phyloP scores from a whole-genome alignment of 2,888 invertebrate species.

The Lordiphosa fenestrarum region DNA sequence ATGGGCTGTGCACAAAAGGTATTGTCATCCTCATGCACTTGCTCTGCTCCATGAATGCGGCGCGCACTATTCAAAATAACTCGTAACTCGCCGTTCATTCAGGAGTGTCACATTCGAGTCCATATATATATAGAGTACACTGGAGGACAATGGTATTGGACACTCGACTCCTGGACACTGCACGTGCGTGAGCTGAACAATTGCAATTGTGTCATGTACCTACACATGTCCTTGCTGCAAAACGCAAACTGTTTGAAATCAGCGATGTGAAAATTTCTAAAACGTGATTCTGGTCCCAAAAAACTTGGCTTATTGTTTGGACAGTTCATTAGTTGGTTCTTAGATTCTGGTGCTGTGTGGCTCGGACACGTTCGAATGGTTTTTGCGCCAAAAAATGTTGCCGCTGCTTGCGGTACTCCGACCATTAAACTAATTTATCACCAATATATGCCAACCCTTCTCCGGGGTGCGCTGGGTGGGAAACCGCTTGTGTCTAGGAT shows the following conservation, averaged over 20 bases:
- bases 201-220: conserved; percentile 66
- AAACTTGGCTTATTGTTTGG: conserved; percentile 59
- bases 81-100: conserved; percentile 60
- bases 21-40: conserved; percentile 46
- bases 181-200: conserved; percentile 67
- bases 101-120: conserved; percentile 44
- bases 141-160: conserved; percentile 50
- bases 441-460: conserved; percentile 64
- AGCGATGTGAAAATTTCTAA: conserved; percentile 62
- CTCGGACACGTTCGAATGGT: conserved; percentile 48
- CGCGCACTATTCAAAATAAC: conserved; percentile 65
- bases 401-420: conserved; percentile 37
- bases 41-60: conserved; percentile 31
- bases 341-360: conserved; percentile 34
- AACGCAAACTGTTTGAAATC: conserved; percentile 40
- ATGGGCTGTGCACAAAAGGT: conserved; percentile 29
- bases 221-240: conserved; percentile 25
- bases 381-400: conserved; percentile 60
- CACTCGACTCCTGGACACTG: conserved; percentile 59
- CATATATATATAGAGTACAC: conserved; percentile 9
- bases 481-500: conserved; percentile 33
- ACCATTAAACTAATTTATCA: conserved; percentile 75
- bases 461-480: conserved; percentile 43
- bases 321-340: conserved; percentile 58
- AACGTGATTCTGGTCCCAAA: conserved; percentile 54